Base-by-base conservation (phyloP, 1,140 invertebrate genomes). In the Pogonus chalceus region DNA sequence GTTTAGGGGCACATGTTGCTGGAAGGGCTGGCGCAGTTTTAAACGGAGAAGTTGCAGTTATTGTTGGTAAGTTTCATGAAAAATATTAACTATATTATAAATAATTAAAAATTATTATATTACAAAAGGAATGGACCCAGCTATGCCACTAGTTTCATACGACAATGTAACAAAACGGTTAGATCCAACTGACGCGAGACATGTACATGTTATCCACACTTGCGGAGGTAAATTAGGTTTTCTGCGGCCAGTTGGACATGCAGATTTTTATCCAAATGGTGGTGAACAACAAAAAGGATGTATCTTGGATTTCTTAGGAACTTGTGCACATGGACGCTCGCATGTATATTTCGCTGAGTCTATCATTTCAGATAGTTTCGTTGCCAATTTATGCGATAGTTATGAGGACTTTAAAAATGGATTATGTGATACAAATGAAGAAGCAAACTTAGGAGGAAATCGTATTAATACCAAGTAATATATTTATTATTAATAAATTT, bases 221-320 rank as follows among this genome's bases (percentile, higher is more conserved):
- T 80, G 82, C 60, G 76, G 69, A 60, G 68, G 76, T 54, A 53
- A 71, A 69, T 76, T 84, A 23, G 82, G 79, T 2, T 81, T 82
- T 58, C 65, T 67, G 23, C 75, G 74, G 1, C 75, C 79, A 0
- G 63, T 83, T 49, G 83, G 83, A 2, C 77, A 85, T 61, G 80
- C 77, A 35, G 85, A 88, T 67, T 88, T 85, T 62, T 85, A 80
- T 65, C 80, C 82, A 12, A 85, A 86, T 62, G 83, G 82, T 23
- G 82, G 81, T 2, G 69, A 66, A 1, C 59, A 69, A 4, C 87
- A 89, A 62, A 80, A 82, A 3, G 86, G 85, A 1, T 90, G 87
- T 54, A 65, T 62, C 0, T 64, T 69, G 2, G 74, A 78, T 65
- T 22, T 68, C 12, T 39, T 51, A 76, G 76, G 71, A 23, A 57